phyloP scores from a whole-genome alignment of 2,888 invertebrate species.

The Alcis repandata region DNA sequence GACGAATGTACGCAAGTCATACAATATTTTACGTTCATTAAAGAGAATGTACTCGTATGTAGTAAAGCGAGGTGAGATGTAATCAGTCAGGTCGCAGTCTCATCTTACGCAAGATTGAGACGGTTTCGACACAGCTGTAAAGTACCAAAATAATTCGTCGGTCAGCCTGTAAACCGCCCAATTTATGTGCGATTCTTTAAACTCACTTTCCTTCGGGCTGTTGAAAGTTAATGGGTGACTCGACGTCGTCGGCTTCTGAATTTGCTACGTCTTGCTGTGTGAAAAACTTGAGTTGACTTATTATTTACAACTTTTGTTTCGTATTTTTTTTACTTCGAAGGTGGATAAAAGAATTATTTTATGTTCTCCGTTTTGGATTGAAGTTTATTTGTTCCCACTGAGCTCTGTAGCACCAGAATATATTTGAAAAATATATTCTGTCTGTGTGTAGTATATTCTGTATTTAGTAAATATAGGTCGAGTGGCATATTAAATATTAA shows the following conservation, averaged over 20 bases:
- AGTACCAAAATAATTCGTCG: slow-evolving; percentile 74
- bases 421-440: too few relatives aligned
- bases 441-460: too few relatives aligned
- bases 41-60: slow-evolving; percentile 55
- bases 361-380: background rate
- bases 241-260: slow-evolving; percentile 62
- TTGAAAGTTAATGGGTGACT: slow-evolving; percentile 65
- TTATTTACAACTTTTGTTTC: background rate
- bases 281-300: background rate
- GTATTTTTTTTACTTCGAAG: background rate
- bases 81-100: slow-evolving; percentile 60
- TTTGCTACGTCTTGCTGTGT: slow-evolving; percentile 49
- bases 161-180: slow-evolving; percentile 70
- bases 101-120: slow-evolving; percentile 70
- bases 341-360: background rate
- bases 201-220: slow-evolving; percentile 70
- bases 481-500: too few relatives aligned
- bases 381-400: too few relatives aligned
- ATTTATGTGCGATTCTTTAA: slow-evolving; percentile 71
- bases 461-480: too few relatives aligned
- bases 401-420: too few relatives aligned
- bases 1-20: slow-evolving; percentile 38
- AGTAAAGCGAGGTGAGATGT: slow-evolving; percentile 55
- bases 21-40: slow-evolving; percentile 46
- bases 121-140: slow-evolving; percentile 76